These are phyloP conservation scores for Melanotus villosus DNA, from an alignment of 2,888 invertebrate species.

Conservation along the genomic window DNA sequence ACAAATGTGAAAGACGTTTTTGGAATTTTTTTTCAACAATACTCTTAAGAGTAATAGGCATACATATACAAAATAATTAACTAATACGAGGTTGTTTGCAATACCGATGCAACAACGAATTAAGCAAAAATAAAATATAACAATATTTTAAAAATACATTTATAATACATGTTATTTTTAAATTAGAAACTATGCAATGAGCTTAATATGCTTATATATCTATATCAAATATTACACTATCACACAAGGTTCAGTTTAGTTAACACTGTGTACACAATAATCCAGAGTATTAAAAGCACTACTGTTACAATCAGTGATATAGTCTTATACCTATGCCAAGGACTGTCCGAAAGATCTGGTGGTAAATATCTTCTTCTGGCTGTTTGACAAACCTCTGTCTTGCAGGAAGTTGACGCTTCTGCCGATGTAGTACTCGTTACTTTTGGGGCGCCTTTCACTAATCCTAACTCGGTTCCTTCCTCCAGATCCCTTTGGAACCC, in stretches of 20 bases:
- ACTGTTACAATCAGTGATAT: slow-evolving; percentile 68
- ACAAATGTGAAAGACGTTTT: slow-evolving; percentile 19
- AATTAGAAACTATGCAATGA: slow-evolving; percentile 9
- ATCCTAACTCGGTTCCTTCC: slow-evolving; percentile 63
- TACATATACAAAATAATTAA: too few relatives aligned
- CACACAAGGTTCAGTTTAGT: slow-evolving; percentile 61
- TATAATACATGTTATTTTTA: slow-evolving; percentile 51
- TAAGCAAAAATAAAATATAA: slow-evolving; percentile 3
- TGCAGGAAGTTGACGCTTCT: slow-evolving; percentile 56
- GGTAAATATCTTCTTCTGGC: slow-evolving; percentile 62
- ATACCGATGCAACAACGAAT: not conserved
- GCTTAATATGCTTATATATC: not conserved
- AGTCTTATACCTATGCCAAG: slow-evolving; percentile 71
- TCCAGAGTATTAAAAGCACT: slow-evolving; percentile 68
- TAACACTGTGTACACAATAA: slow-evolving; percentile 66
- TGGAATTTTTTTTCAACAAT: not conserved
- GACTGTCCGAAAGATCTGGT: slow-evolving; percentile 67
- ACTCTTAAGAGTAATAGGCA: too few relatives aligned
- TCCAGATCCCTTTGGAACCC: slow-evolving; percentile 62
- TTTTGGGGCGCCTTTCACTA: slow-evolving; percentile 53
- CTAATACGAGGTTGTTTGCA: not conserved
- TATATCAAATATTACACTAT: slow-evolving; percentile 52
- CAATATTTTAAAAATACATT: slow-evolving; percentile 13
- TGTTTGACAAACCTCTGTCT: slow-evolving; percentile 64
- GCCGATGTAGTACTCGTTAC: not conserved